Evolutionary conservation across 2,888 invertebrate genomes (phyloP).

Genomic region (Cataglyphis altisquamis): DNA sequence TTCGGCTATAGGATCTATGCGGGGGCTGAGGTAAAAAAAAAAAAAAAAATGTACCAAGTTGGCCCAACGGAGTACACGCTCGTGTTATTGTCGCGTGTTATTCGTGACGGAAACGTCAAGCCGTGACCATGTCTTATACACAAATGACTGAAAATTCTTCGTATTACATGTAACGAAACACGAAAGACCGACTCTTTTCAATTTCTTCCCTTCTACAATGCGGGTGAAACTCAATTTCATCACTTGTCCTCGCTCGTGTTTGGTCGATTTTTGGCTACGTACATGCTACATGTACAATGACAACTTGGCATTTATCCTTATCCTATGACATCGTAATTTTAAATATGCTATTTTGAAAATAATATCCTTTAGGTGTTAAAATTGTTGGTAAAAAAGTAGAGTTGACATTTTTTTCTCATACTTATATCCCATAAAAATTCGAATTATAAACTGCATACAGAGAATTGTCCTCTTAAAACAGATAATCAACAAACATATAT

Average conservation of each 20-base stretch:
- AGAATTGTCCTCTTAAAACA: not conserved
- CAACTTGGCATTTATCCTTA: not conserved
- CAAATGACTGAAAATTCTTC: conserved; percentile 34
- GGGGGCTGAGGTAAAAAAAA: conserved; percentile 40
- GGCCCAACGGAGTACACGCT: conserved; percentile 34
- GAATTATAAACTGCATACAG: not conserved
- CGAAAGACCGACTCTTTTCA: conserved; percentile 35
- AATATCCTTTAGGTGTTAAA: not conserved
- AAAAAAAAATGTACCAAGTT: conserved; percentile 32
- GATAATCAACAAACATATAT: not conserved
- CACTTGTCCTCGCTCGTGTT: not conserved
- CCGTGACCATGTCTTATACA: conserved; percentile 65
- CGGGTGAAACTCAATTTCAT: conserved; percentile 16
- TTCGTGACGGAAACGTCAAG: conserved; percentile 64
- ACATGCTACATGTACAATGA: not conserved
- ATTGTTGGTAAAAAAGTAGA: not conserved
- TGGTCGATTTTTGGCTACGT: conserved; percentile 4
- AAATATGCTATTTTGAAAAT: not conserved
- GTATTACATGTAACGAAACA: conserved; percentile 33
- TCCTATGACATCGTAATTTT: not conserved
- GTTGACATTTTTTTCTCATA: conserved; percentile 1
- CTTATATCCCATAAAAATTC: not conserved
- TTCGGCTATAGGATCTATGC: conserved; percentile 66
- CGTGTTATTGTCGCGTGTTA: conserved; percentile 42
- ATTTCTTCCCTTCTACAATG: conserved; percentile 12